A percentile compares a stretch with the other conserved stretches of the same genome.
Conservation (phyloP, 2,113 vertebrate species). For the Heterochromis multidens region DNA sequence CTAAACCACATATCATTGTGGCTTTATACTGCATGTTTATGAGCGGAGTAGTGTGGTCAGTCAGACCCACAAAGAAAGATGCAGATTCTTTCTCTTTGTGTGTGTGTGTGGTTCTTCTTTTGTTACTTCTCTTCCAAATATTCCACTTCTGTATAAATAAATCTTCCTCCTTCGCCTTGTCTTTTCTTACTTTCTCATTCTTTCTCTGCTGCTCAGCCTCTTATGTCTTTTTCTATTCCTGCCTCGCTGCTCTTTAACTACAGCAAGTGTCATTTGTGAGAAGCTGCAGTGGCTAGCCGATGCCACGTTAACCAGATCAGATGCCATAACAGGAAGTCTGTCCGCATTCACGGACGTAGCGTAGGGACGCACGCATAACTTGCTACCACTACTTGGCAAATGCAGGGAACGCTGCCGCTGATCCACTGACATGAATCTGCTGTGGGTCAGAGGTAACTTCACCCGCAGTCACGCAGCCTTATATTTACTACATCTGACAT, state of each 20-base stretch:
- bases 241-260: neutral
- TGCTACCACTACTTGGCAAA: slow-evolving; percentile 49
- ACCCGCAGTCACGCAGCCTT: slow-evolving; percentile 28
- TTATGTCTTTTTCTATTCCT: slow-evolving; percentile 21
- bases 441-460: slow-evolving; percentile 59
- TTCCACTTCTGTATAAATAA: slow-evolving; percentile 8
- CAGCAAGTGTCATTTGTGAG: slow-evolving; percentile 35
- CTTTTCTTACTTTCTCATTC: neutral
- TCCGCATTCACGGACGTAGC: slow-evolving; percentile 24
- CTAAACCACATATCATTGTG: slow-evolving; percentile 13
- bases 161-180: neutral
- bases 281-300: slow-evolving; percentile 10
- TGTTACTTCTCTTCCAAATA: neutral
- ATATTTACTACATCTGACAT: slow-evolving; percentile 27
- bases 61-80: neutral
- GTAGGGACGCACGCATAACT: slow-evolving; percentile 46
- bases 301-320: slow-evolving; percentile 63
- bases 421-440: slow-evolving; percentile 60
- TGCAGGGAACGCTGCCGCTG: slow-evolving; percentile 48
- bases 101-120: neutral
- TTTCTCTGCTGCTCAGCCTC: neutral
- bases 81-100: neutral
- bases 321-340: slow-evolving; percentile 65
- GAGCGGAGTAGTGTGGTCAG: slow-evolving; percentile 18
- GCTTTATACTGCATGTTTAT: slow-evolving; percentile 17